Conservation (phyloP, 2,888 invertebrate species). For the Callimorpha dominula region DNA sequence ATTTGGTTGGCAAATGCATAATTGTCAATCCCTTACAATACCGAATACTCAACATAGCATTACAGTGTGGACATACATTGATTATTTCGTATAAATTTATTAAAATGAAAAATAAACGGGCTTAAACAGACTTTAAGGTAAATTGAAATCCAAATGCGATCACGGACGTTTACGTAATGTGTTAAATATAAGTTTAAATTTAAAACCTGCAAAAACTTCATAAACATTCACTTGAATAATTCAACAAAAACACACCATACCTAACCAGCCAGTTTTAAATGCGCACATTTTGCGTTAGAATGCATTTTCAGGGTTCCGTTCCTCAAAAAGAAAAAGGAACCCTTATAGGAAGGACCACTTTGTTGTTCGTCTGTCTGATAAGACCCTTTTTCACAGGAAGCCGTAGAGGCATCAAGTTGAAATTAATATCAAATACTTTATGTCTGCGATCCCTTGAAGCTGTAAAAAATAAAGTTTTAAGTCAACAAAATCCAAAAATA, state of each 20-base stretch:
- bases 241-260: constrained; percentile 17
- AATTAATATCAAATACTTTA: too few relatives aligned
- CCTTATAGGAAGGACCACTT: too few relatives aligned
- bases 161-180: background rate
- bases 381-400: too few relatives aligned
- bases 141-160: background rate
- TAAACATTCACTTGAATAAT: constrained; percentile 19
- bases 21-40: background rate
- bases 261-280: constrained; percentile 22
- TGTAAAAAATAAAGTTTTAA: too few relatives aligned
- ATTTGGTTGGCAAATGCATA: background rate
- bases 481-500: too few relatives aligned
- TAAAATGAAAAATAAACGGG: background rate
- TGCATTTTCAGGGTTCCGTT: background rate
- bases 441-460: too few relatives aligned
- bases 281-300: constrained; percentile 17
- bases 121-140: background rate
- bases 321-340: too few relatives aligned
- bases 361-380: too few relatives aligned
- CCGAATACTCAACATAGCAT: background rate
- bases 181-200: background rate
- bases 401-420: too few relatives aligned
- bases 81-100: background rate
- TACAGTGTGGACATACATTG: background rate
- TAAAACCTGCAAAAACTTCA: constrained; percentile 14